Base-by-base conservation (phyloP, 2,113 vertebrate species). In the Cyrtonyx montezumae region DNA sequence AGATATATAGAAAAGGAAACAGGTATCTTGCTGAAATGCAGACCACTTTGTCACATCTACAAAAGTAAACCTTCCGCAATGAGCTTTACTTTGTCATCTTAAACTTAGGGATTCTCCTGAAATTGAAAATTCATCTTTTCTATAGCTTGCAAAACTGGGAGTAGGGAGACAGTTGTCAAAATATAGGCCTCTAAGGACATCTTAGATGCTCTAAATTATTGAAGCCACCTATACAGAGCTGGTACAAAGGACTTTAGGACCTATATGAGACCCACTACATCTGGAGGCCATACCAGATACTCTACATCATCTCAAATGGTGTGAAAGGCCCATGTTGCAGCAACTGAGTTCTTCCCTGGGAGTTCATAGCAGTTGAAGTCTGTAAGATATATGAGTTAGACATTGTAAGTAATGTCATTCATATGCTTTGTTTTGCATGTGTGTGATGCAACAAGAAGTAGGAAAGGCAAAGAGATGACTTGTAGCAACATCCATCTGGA, bases 381-480 rank as follows among this genome's bases (percentile, higher is more conserved):
- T 43, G 40, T 16, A 89, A 32, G 18, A 80, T 67, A 37, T 16
- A 45, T 21, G 42, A 2, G 25, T 37, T 51, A 42, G 37, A 65
- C 2, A 2, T 20, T 7, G 9, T 26, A 68, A 71, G 8, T 18
- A 42, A 7, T 0, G 1, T 17, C 22, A 48, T 76, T 68, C 28
- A 6, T 0, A 0, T 30, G n/a, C 14, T 75, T 34, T 45, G 10
- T 37, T 48, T 56, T 46, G 26, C 11, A 8, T 1, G 0, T 18
- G 11, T 65, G 9, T 56, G 42, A 36, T 45, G 7, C 19, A 79
- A 71, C 68, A 87, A 26, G 0, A 8, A 36, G 25, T 8, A 37
- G n/a, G 26, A 86, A 53, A 85, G 14, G 5, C 17, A 32, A 13
- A 67, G 59, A 74, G 87, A 58, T 55, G 19, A 63, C 32, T 21